Evolutionary conservation across 1,140 invertebrate species (phyloP), one percentile per base, ranked within the genome.

Genomic region (Dufourea novaeangliae): DNA sequence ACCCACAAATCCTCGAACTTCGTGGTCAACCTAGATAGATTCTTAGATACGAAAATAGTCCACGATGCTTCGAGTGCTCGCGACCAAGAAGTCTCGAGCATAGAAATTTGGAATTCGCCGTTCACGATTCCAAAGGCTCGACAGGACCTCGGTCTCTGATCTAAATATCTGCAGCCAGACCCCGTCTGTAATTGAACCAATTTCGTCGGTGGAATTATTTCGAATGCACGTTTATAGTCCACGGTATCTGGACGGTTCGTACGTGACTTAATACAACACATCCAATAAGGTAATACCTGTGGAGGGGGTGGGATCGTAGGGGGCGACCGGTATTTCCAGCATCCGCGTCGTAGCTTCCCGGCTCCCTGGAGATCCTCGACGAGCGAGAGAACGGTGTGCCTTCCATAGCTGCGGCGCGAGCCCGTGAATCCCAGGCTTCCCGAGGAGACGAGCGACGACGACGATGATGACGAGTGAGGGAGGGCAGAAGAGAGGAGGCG

Each of bases 381-480:
- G 67, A 77, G 50, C 61, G 39, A 66, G 52, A 32, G 25, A n/a
- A 12, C 59, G 70, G 73, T 79, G 61, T 84, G n/a, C n/a, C n/a
- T 84, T 82, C 70, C 76, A 83, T 84, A 84, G 61, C 66, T 82
- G 74, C 44, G 79, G 54, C 61, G 61, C 52, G 63, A 66, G 56
- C 64, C 68, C 57, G 63, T 56, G 80, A 82, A 78, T 74, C 66
- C n/a, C 75, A 69, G 70, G 62, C 27, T 68, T n/a, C 44, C 37
- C 32, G 32, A 34, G 22, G 27, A 63, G 75, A 78, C 62, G 68
- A 76, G 56, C 67, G 25, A 63, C 68, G 78, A 56, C 77, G 75
- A 78, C n/a, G 80, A 84, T 46, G 71, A 87, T 70, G 61, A 73
- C 73, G 32, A 66, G n/a, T n/a, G n/a, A n/a, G n/a, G 78, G 79